These are phyloP conservation scores for Globodera ellingtonae DNA, from an alignment of 1,140 invertebrate species.

Conservation along the genomic window DNA sequence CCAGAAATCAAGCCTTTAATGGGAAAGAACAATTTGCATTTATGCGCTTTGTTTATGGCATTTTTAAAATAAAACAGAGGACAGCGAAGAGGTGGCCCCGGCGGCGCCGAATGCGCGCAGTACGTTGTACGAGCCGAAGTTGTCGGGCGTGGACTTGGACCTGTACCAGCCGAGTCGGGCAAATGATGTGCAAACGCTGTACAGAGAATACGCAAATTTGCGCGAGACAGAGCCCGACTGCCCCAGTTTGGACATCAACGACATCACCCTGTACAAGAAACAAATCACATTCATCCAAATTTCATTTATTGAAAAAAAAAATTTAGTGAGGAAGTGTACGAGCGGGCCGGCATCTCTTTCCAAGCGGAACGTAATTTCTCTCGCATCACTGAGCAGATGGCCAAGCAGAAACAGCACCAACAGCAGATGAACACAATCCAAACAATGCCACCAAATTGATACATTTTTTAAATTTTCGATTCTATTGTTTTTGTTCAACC, in stretches of 20 bases:
- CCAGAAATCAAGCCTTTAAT: no score
- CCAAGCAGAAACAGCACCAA: not conserved
- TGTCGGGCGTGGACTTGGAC: conserved; percentile 42
- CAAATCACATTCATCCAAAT: not conserved
- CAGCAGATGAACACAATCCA: not conserved
- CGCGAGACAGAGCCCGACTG: conserved; percentile 44
- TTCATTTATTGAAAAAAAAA: not conserved
- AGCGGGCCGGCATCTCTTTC: conserved; percentile 40
- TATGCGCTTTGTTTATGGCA: no score
- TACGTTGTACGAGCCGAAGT: conserved; percentile 38
- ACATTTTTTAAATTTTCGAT: not conserved
- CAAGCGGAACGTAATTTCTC: conserved; percentile 44
- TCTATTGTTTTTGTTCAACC: no score
- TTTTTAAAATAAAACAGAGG: conserved; percentile 19
- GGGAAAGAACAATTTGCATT: no score
- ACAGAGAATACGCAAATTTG: conserved; percentile 36
- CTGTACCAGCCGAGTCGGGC: conserved; percentile 33
- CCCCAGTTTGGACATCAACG: conserved; percentile 40
- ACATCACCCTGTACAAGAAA: conserved; percentile 30
- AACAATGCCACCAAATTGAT: not conserved
- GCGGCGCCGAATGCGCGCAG: conserved; percentile 32
- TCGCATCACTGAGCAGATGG: conserved; percentile 18
- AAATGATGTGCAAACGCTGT: conserved; percentile 34
- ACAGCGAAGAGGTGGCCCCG: conserved; percentile 11
- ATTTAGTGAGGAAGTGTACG: conserved; percentile 40